Evolutionary conservation across 1,140 invertebrate species (phyloP), one percentile per base, ranked within the genome.

Genomic region (Drosophila serrata): DNA sequence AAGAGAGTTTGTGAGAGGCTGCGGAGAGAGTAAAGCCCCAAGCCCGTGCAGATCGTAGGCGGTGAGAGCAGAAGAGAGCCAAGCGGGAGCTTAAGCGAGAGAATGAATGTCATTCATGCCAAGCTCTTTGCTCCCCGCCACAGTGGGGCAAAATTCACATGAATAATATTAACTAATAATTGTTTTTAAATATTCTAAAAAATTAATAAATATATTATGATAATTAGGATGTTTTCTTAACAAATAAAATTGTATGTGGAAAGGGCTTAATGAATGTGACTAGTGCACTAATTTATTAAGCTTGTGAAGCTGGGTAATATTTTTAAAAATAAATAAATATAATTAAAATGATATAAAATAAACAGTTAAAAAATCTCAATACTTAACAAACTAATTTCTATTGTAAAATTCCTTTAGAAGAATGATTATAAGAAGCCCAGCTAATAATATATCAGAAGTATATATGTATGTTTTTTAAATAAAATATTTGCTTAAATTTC

Each of bases 71-170:
- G 8, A 15, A 46, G 39, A 62, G 62, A 62, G 45, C 11, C 37
- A 48, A 46, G 33, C 13, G 45, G 39, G 19, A 24, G 46, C 45
- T 42, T 51, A 49, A 19, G 43, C 49, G 56, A 75, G 74, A 59
- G 59, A 63, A 43, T 46, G 39, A 84, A 68, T 84, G 81, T 85
- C 81, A 86, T 81, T 86, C 67, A 77, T 84, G 46, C 43, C 35
- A 51, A 59, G 42, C 53, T 72, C 70, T 61, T 29, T 49, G 35
- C 19, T 55, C 51, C 33, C 33, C 33, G 5, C 13, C 51, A 55
- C 51, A 55, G 33, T 55, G 51, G 51, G 13, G 2, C 13, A n/a
- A 55, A 5, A 48, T 27, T 27, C 4, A 13, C 22, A 46, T 13
- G 13, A 8, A 33, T 17, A 12, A 12, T 1, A n/a, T 29, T 12